These are phyloP conservation scores for Drosophila pandora DNA, from an alignment of 1,140 invertebrate species.

Conservation along the genomic window DNA sequence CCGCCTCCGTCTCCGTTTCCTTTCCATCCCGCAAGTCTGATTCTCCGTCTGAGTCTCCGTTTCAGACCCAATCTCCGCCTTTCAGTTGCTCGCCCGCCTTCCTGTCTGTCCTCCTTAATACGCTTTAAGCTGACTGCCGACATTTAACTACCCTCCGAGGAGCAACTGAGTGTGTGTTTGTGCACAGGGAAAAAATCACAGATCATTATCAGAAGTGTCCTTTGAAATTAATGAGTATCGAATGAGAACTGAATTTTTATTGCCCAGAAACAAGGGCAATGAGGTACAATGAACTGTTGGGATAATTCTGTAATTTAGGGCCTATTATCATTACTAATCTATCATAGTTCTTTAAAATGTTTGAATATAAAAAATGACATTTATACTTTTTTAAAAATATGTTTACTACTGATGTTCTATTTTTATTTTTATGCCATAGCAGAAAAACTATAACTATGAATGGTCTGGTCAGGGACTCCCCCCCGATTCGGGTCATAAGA, in stretches of 20 bases:
- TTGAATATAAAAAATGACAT: no score
- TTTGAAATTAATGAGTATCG: background rate
- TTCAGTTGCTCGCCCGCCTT: conserved; percentile 35
- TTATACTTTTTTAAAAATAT: no score
- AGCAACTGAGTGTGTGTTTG: conserved; percentile 11
- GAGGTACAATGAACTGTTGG: no score
- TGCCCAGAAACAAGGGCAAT: no score
- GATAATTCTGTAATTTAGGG: no score
- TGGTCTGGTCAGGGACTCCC: background rate
- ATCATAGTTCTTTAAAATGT: no score
- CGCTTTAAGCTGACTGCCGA: conserved; percentile 64
- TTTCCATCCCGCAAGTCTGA: conserved; percentile 5
- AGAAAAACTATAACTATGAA: background rate
- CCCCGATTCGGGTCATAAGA: background rate
- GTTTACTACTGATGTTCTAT: no score
- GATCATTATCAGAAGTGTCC: background rate
- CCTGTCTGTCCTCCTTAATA: conserved; percentile 63
- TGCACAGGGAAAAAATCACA: conserved; percentile 2
- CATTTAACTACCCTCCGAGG: conserved; percentile 34
- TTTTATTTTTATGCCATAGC: background rate
- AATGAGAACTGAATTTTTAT: background rate
- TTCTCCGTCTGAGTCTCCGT: conserved; percentile 20
- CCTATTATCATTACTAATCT: no score
- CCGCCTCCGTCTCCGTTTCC: background rate
- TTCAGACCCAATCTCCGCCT: conserved; percentile 8